Percentiles rank a stretch among this genome's conserved stretches.
phyloP scores from a whole-genome alignment of 2,888 invertebrate species.

The Petrophora chlorosata region DNA sequence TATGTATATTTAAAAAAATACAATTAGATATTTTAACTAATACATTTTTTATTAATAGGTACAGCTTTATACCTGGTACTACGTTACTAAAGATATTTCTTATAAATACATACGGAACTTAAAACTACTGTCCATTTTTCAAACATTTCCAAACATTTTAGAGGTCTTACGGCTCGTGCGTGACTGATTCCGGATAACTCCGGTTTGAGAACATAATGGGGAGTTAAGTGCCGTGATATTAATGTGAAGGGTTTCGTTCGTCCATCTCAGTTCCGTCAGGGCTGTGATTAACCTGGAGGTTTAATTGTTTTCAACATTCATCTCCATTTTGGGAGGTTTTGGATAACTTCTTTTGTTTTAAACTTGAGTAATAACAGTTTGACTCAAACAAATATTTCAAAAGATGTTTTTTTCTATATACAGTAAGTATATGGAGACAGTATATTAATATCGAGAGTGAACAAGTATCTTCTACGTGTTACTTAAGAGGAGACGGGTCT shows the following conservation, averaged over 20 bases:
- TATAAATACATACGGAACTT: conserved; percentile 7
- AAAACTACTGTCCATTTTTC: background rate
- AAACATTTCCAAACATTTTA: conserved; percentile 18
- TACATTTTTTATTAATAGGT: too few species aligned
- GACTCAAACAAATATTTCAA: too few species aligned
- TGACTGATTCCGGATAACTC: conserved; percentile 61
- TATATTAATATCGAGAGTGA: too few species aligned
- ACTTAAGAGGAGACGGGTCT: too few species aligned
- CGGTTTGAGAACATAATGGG: conserved; percentile 51
- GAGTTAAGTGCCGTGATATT: conserved; percentile 69
- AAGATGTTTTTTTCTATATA: too few species aligned
- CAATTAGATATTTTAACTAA: too few species aligned
- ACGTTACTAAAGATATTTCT: background rate
- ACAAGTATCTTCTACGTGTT: too few species aligned
- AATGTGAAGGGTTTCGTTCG: conserved; percentile 45
- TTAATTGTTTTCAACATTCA: conserved; percentile 27
- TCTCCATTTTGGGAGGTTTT: conserved; percentile 23
- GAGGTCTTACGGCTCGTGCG: conserved; percentile 49
- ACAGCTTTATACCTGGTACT: too few species aligned
- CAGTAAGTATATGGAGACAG: too few species aligned
- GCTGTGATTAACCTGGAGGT: conserved; percentile 23
- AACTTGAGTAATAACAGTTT: too few species aligned
- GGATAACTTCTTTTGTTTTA: background rate
- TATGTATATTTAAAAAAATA: too few species aligned
- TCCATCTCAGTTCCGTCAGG: conserved; percentile 13